Base-by-base conservation (phyloP, 2,113 vertebrate genomes). In the Porphyrio hochstetteri region DNA sequence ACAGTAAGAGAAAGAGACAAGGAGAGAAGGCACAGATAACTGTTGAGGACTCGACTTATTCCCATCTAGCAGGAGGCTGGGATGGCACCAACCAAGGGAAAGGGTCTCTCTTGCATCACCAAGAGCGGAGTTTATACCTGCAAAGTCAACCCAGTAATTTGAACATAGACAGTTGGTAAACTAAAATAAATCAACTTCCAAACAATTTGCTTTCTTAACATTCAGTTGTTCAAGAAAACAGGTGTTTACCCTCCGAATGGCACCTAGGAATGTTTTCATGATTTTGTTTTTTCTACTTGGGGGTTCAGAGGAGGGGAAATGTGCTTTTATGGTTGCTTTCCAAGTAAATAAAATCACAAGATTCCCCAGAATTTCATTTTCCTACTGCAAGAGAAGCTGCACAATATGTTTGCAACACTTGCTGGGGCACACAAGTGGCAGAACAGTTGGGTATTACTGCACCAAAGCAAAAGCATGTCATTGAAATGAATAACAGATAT, bases 1-100 rank as follows among this genome's bases (percentile, higher is more conserved):
- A 96, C 0, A 3, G 92, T 97, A 95, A 96, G 72, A 85, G 74
- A 68, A 77, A 75, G 71, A 88, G 77, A 95, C 93, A 95, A 71
- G 80, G 61, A 94, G 44, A 78, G 53, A 86, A 90, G 70, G 78
- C 78, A 70, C 61, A 85, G 69, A 87, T 87, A 90, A 93, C 85
- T 75, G 38, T 46, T 23, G 48, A 84, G 50, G 60, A 15, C 46
- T 94, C 42, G 24, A 3, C 17, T 86, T 77, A 52, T 33, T 83
- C 40, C 21, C 17, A 5, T 29, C 44, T 16, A 53, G 33, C 44
- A 81, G 36, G 40, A 93, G 36, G 33, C n/a, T 80, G 42, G 53
- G 42, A 40, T 69, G 70, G 36, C 35, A 90, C 55, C 56, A 76
- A 31, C 28, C 19, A 55, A 67, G 44, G 44, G 48, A 40, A 53